Evolutionary conservation across 2,113 vertebrate genomes (phyloP).

Genomic region (Daboia siamensis): DNA sequence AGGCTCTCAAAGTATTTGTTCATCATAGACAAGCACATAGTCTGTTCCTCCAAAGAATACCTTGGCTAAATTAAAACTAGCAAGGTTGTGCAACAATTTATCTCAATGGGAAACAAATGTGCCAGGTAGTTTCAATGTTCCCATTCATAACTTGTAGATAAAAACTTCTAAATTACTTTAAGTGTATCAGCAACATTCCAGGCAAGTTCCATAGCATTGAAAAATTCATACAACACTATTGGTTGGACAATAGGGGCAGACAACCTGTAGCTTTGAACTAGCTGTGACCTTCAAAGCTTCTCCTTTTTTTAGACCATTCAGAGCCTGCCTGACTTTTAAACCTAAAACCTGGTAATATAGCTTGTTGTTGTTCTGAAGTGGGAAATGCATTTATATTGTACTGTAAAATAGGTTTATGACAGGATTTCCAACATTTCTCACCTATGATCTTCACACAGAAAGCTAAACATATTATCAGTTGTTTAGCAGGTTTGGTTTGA

Average conservation of each 20-base stretch:
- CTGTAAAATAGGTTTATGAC: not conserved
- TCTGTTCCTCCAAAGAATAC: slow-evolving; percentile 9
- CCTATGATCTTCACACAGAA: not conserved
- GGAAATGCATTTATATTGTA: not conserved
- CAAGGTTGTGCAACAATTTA: slow-evolving; percentile 14
- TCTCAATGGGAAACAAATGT: slow-evolving; percentile 7
- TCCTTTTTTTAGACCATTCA: not conserved
- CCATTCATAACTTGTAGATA: not conserved
- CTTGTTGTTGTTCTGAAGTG: not conserved
- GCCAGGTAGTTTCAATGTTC: slow-evolving; percentile 1
- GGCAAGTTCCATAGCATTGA: not conserved
- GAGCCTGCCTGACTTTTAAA: not conserved
- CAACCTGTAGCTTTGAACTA: not conserved
- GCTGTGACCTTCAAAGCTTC: not conserved
- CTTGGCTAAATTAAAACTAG: slow-evolving; percentile 21
- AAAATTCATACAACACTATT: not conserved
- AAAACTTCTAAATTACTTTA: slow-evolving; percentile 14
- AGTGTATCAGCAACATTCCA: not conserved
- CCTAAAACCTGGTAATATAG: not conserved
- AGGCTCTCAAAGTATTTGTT: slow-evolving; percentile 3
- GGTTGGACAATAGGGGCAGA: not conserved
- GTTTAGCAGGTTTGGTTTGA: not conserved
- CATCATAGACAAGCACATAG: slow-evolving; percentile 4
- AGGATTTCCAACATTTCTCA: not conserved
- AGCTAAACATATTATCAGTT: not conserved